A percentile compares a stretch with the other conserved stretches of the same genome.
These are phyloP conservation scores for Bruchidius siliquastri DNA, from an alignment of 2,888 invertebrate species.

Conservation along the genomic window DNA sequence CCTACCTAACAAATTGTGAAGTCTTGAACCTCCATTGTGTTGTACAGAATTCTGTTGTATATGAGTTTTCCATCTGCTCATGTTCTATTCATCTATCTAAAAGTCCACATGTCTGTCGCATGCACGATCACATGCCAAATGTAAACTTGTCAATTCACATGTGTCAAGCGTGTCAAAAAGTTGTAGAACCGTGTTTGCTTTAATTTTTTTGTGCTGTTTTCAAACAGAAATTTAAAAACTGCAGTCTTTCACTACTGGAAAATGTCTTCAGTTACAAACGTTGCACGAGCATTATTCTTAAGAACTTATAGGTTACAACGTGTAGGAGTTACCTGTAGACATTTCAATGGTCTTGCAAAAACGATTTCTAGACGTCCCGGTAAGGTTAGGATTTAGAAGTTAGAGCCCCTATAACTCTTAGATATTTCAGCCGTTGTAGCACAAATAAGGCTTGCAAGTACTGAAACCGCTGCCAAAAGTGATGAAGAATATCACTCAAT, in stretches of 20 bases:
- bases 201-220: no score
- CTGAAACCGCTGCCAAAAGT: conserved; percentile 35
- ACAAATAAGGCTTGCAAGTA: conserved; percentile 14
- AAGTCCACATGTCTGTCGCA: no score
- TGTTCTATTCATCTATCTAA: no score
- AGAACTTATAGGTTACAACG: neutral
- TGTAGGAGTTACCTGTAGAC: neutral
- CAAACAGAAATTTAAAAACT: neutral
- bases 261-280: neutral
- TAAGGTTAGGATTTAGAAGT: neutral
- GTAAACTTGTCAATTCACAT: no score
- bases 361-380: neutral
- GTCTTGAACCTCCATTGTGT: no score
- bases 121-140: no score
- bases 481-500: conserved; percentile 55
- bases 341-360: neutral
- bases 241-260: neutral
- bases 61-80: no score
- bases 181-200: no score
- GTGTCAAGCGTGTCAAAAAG: no score
- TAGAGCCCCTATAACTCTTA: neutral
- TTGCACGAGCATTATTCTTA: neutral
- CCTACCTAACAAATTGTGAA: no score
- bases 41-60: no score
- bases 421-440: neutral